Base-by-base conservation (phyloP, 1,140 invertebrate species). In the Drosophila teissieri region DNA sequence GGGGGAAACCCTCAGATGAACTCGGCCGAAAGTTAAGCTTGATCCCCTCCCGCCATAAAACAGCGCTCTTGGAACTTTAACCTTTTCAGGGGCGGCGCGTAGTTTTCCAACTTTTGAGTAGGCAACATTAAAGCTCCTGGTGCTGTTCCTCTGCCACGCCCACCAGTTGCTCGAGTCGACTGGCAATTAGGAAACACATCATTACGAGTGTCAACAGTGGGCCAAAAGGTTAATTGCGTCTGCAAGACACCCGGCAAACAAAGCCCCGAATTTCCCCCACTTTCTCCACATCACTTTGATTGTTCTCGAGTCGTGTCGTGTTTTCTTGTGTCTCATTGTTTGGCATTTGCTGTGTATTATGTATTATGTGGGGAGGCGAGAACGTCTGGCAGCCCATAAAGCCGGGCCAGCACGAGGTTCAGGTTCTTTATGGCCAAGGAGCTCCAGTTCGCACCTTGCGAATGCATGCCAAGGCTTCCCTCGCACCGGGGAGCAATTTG, bases 151-250 rank as follows among this genome's bases (percentile, higher is more conserved):
- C 54, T 27, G 31, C 46, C 60, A 64, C 63, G 70, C 80, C 75
- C 34, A 73, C 72, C 51, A 72, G 51, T 58, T 55, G 78, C 78
- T 46, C 42, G 8, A 68, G 61, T 78, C 58, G 58, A 57, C 61
- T 70, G 64, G 68, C 82, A 85, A 85, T 85, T 85, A 85, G 82
- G 78, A 74, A 86, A 78, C 82, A 88, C 83, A 74, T 86, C 83
- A 86, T 86, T 86, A 86, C 79, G 70, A 77, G 70, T 88, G 82
- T 82, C 82, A 86, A 88, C 82, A 88, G 73, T 69, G 58, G 61
- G 24, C 72, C 78, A 76, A 88, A 86, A 79, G 83, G 82, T 88
- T 86, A 86, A 88, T 86, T 86, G 75, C 44, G 63, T 39, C 65
- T 75, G 62, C 55, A 79, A 84, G 61, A 69, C 49, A 52, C 31